Percentiles rank a stretch among this genome's conserved stretches.
These are phyloP conservation scores for Popillia japonica DNA, from an alignment of 1,140 invertebrate genomes.

Conservation along the genomic window DNA sequence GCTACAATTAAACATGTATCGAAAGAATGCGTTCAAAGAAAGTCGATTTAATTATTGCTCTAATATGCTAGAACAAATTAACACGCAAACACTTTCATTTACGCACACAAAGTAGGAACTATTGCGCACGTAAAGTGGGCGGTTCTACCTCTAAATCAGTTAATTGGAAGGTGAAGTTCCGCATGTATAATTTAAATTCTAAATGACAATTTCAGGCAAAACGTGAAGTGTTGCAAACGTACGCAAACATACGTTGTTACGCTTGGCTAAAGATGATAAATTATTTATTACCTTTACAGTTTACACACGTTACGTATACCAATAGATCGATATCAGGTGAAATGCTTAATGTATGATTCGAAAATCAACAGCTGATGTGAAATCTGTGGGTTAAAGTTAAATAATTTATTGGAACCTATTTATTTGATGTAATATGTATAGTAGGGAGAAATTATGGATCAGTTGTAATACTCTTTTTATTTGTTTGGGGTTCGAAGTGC, in stretches of 20 bases:
- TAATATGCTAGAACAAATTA: neutral
- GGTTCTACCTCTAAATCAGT: neutral
- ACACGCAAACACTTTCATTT: too few species aligned
- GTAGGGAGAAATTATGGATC: neutral
- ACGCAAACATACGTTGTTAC: slow-evolving; percentile 9
- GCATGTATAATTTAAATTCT: slow-evolving; percentile 17
- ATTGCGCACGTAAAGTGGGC: too few species aligned
- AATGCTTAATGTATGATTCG: neutral
- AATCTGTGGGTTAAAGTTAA: neutral
- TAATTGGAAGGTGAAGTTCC: slow-evolving; percentile 16
- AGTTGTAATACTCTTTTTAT: too few species aligned
- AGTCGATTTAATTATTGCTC: too few species aligned
- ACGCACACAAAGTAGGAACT: too few species aligned
- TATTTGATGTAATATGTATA: too few species aligned
- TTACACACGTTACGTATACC: neutral
- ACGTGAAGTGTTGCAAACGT: neutral
- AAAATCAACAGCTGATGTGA: slow-evolving; percentile 13
- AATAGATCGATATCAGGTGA: neutral
- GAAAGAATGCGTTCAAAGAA: too few species aligned
- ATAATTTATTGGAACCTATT: slow-evolving; percentile 25
- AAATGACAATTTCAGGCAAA: slow-evolving; percentile 16
- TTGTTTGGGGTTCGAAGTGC: too few species aligned
- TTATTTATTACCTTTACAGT: slow-evolving; percentile 27
- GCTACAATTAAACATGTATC: too few species aligned
- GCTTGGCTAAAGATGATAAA: slow-evolving; percentile 15